Base-by-base conservation (phyloP, 2,113 vertebrate species). In the Macaca mulatta region DNA sequence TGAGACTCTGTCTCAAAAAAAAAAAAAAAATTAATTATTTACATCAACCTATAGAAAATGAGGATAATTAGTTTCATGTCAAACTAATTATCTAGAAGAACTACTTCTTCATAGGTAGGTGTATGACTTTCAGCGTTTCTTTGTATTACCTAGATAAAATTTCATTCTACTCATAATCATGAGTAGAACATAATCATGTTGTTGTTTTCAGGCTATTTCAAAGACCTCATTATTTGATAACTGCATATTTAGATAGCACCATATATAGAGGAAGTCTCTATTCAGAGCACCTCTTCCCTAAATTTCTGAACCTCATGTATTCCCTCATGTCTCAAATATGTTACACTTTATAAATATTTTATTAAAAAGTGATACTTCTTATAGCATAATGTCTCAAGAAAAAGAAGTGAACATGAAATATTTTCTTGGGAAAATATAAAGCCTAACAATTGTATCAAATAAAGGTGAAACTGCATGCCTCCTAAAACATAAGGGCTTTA, bases 351-450 rank as follows among this genome's bases (percentile, higher is more conserved):
- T 80, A 83, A 40, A 69, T 81, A 48, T 81, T 79, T 55, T 45
- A 25, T 69, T 69, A 17, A 69, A 69, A 69, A n/a, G 67, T n/a
- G 32, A 69, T 69, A 69, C 32, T 69, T 69, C 32, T n/a, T 35
- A 69, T 8, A n/a, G 67, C 32, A 35, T 69, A 69, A 69, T 69
- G 67, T n/a, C 32, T 69, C 13, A 35, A 77, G 79, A 89, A 57
- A 70, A 89, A 10, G 72, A 88, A 43, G 48, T 35, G 16, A 93
- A 82, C 11, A 92, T 8, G 4, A 85, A 89, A 38, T 82, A 87
- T 67, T 93, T 87, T 87, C 77, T 85, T 77, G 12, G 48, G 61
- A 74, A 93, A 96, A 94, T 32, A 90, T 27, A 52, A 52, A 92
- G 50, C 74, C 18, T 38, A 67, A 89, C 81, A 85, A 95, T 50